Base-by-base conservation (phyloP, 2,888 invertebrate genomes). In the Lasius platythorax region DNA sequence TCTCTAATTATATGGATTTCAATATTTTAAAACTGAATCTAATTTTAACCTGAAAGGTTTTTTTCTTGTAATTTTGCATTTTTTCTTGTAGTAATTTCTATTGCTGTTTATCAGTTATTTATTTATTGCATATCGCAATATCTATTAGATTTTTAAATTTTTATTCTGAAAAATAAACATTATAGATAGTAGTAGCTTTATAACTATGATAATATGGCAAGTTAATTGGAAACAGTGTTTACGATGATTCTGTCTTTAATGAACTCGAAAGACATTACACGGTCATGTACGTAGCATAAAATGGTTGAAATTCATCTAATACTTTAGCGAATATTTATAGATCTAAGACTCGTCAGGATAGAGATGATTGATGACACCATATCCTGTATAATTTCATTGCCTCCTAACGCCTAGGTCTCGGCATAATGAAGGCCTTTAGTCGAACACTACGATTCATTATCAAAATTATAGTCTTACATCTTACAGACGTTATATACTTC, bases 391-490 rank as follows among this genome's bases (percentile, higher is more conserved):
- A 85, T 85, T 85, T 84, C 79, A 74, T 79, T 61, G 56, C 66
- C 70, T 79, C 63, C 67, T 68, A 58, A 83, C 63, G 43, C 56
- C 84, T 63, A 68, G 28, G 61, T 66, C 84, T 53, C 50, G 18
- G 50, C 68, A 50, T 85, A 85, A 85, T 84, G 79, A 53, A 74
- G 64, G 84, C 46, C 79, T 74, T 53, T 85, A 70, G 79, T 53
- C 70, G 28, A 30, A 18, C 58, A 28, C 68, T 30, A 81, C 61
- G 73, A 85, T 84, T 85, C 85, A 85, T 85, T 85, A 85, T 81
- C 79, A 70, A 75, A 86, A 86, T 86, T 86, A 86, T 70, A 84
- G 79, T 73, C 76, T 86, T 73, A 63, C 30, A 58, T 73, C 78
- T 85, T 84, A 82, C 30, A 67, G 43, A 33, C 82, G 58, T 79